Evolutionary conservation across 35 echinoderm and acorn worm species (phyloP), one percentile per base, ranked within the genome.

Genomic region (Strongylocentrotus purpuratus): DNA sequence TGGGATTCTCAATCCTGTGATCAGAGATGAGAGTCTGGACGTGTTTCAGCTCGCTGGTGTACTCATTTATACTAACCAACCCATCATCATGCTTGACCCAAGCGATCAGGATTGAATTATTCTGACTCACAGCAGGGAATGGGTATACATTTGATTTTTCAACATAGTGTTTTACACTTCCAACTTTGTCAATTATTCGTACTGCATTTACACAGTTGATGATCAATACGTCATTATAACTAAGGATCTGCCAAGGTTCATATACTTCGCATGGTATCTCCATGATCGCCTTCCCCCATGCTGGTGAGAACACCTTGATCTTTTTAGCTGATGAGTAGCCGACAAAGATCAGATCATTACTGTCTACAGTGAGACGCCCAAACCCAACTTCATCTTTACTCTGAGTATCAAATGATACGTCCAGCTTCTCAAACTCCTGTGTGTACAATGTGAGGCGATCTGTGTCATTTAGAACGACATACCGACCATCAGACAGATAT

Each of bases 291-390:
- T 41, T 89, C 32, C 87, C 87, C 12, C 87, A 33, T 46, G 87
- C 18, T 89, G 87, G 87, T 89, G 32, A 46, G 87, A 89, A 89
- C 41, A 89, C 87, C 87, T 45, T 33, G 33, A 89, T 89, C 87
- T 89, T 89, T 7, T 89, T 89, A 45, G 87, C 32, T 5, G 4
- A 7, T 32, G 20, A 33, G 87, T 89, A 89, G 12, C 87, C 25
- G 15, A 89, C 87, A 46, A 45, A 89, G 87, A 89, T 89, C 33
- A 41, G 20, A 46, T 45, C 20, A 33, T 89, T 46, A 18, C 45
- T 89, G 31, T 89, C 87, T 33, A 89, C 87, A 89, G 32, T 46
- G 20, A 89, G 87, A 89, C 87, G 9, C 2, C 33, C 87, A 10
- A 2, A 0, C 32, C 87, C 32, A 33, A 12, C 3, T 41, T 41